Conservation (phyloP, 2,113 vertebrate species). For the Hydropotes inermis region DNA sequence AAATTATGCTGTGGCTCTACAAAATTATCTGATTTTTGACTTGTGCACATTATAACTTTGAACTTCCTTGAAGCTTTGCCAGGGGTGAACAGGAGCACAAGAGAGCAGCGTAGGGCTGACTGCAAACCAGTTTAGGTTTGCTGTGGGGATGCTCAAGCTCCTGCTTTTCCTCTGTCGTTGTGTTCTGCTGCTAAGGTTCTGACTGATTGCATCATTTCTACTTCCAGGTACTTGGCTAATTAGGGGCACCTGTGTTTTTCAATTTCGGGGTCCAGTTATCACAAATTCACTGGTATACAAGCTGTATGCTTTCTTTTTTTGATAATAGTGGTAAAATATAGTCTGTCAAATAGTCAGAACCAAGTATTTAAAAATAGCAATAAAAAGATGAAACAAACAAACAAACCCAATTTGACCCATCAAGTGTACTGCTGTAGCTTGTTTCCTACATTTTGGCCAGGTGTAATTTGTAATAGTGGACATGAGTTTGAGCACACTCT, state of each 20-base stretch:
- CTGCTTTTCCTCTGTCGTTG: background rate
- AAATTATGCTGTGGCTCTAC: background rate
- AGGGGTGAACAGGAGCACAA: background rate
- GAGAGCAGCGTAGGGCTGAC: background rate
- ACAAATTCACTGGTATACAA: background rate
- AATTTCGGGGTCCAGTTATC: background rate
- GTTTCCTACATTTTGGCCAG: background rate
- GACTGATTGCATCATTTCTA: background rate
- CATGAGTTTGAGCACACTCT: background rate
- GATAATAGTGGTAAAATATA: background rate
- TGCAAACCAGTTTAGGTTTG: background rate
- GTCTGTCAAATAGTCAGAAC: background rate
- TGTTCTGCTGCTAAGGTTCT: background rate
- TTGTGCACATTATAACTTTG: background rate
- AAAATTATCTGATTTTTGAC: constrained; percentile 15
- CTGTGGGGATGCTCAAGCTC: background rate
- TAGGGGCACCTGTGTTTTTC: background rate
- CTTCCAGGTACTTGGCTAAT: background rate
- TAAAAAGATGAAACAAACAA: background rate
- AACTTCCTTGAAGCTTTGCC: background rate
- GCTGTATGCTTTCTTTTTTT: background rate
- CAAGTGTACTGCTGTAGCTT: background rate
- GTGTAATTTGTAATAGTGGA: background rate
- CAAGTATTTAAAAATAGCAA: background rate
- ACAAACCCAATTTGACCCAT: background rate